Base-by-base conservation (phyloP, 1,140 invertebrate genomes). In the Pogonus chalceus region DNA sequence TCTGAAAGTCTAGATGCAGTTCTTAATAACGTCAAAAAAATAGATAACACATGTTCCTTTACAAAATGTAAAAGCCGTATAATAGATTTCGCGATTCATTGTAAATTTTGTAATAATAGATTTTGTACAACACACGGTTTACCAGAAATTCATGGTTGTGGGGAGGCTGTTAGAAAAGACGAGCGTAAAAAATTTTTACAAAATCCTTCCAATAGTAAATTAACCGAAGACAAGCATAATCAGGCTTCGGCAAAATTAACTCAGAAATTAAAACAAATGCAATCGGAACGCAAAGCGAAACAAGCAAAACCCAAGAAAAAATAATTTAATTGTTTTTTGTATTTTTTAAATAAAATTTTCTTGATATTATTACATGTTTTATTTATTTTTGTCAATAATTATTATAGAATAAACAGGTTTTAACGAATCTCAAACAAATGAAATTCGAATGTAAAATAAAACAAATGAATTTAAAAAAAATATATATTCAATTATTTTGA, bases 141-240 rank as follows among this genome's bases (percentile, higher is more conserved):
- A 31, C 69, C 69, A 2, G 69, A 70, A 62, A 63, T 70, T 22
- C 69, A 70, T 57, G 69, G 69, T 2, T 70, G 69, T 62, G 69
- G 67, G n/a, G 67, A 69, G 54, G 67, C 67, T 18, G 64, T 68
- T 2, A 58, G 60, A 56, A 57, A 62, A 35, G 69, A 70, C 51
- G 67, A 70, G 53, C 60, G 56, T 53, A 56, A 58, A 35, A 66
- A 67, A 56, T 68, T 64, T 54, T 31, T 65, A 16, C 67, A 70
- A 58, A n/a, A n/a, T n/a, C 49, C 22, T 16, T 66, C 65, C 0
- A 56, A 60, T 21, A 18, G 50, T 23, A 67, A 67, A 58, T 47
- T 69, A n/a, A 54, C 62, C 7, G 21, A 68, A 31, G 61, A 69
- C 22, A 66, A 69, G 51, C 66, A 69, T 58, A 55, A 61, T 4